Evolutionary conservation across 2,797 vertebrate genomes (phyloP).

Genomic region (Masticophis lateralis): DNA sequence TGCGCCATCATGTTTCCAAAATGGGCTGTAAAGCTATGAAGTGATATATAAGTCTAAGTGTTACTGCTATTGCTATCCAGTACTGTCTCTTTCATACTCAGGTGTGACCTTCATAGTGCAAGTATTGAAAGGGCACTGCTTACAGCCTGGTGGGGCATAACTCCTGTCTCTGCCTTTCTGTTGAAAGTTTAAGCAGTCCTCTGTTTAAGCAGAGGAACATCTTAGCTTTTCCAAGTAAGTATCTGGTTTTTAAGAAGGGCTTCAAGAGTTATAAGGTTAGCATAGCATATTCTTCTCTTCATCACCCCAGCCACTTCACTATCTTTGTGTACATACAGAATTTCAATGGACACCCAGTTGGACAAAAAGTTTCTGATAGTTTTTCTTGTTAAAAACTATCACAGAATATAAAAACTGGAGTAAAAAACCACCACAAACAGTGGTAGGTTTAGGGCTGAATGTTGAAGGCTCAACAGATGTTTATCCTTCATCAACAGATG

Average conservation of each 20-base stretch:
- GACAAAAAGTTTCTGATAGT: neutral
- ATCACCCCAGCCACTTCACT: neutral
- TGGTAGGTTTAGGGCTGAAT: neutral
- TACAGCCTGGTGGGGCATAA: neutral
- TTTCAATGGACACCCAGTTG: neutral
- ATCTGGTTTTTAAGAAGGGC: neutral
- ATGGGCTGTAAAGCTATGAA: neutral
- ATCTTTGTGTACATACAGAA: neutral
- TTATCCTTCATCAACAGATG: neutral
- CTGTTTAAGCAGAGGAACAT: neutral
- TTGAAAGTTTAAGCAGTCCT: no score
- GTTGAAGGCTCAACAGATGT: neutral
- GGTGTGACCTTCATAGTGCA: neutral
- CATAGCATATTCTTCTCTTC: neutral
- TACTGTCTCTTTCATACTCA: neutral
- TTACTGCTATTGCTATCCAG: neutral
- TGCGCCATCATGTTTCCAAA: no score
- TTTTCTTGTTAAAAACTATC: neutral
- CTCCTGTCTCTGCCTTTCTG: neutral
- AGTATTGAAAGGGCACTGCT: neutral
- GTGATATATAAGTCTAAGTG: neutral
- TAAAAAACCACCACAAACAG: neutral
- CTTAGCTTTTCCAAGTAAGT: neutral
- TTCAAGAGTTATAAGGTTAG: neutral
- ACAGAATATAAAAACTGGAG: neutral